Conservation (phyloP, 1,140 invertebrate genomes). For the Chelonus insularis region DNA sequence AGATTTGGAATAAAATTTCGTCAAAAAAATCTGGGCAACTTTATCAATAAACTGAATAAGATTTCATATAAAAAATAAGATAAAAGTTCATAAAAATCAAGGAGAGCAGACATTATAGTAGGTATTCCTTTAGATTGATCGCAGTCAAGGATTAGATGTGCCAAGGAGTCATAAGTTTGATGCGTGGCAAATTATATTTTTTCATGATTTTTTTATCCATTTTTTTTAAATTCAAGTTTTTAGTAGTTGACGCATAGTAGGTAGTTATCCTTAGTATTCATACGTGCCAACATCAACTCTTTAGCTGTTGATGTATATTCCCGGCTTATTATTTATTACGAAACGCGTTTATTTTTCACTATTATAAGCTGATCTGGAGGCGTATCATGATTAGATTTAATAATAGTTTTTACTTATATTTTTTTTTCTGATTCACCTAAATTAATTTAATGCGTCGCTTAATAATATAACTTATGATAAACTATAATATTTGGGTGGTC, state of each 20-base stretch:
- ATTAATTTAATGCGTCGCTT: too few species aligned
- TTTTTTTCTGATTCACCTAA: not conserved
- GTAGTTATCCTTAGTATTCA: constrained; percentile 1
- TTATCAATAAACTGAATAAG: constrained; percentile 1
- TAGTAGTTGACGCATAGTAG: not conserved
- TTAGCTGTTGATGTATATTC: not conserved
- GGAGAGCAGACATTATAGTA: constrained; percentile 16
- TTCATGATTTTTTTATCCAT: not conserved
- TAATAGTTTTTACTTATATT: constrained; percentile 9
- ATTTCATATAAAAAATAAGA: not conserved
- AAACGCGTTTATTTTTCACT: not conserved
- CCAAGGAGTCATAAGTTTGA: constrained; percentile 9
- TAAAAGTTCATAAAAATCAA: constrained; percentile 12
- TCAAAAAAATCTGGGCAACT: constrained; percentile 2
- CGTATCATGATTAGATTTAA: constrained; percentile 30
- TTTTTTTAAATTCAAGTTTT: constrained; percentile 7
- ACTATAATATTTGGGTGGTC: too few species aligned
- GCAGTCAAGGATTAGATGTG: constrained; percentile 10
- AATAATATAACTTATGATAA: too few species aligned
- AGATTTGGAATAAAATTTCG: constrained; percentile 10
- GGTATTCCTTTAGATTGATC: constrained; percentile 20
- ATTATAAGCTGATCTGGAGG: constrained; percentile 38
- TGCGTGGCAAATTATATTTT: constrained; percentile 16
- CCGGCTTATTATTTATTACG: constrained; percentile 7
- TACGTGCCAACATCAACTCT: not conserved